Evolutionary conservation across 2,888 invertebrate species (phyloP).

Genomic region (Xylophagus ater): DNA sequence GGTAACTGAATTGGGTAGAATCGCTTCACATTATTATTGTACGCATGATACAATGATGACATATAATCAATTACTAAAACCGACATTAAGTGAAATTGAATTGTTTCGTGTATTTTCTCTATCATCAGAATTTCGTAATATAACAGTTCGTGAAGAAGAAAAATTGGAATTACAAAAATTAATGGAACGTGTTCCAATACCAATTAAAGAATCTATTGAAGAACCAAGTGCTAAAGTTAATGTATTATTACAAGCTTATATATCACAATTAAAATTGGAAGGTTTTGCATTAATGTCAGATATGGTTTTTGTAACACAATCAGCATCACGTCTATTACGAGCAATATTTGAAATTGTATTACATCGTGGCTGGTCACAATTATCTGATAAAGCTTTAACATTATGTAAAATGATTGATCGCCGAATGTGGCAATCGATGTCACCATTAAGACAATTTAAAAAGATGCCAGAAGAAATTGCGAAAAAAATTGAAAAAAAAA

Average conservation of each 20-base stretch:
- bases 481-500: constrained; percentile 96
- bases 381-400: constrained; percentile 90
- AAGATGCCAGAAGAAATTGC: constrained; percentile 96
- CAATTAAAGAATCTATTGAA: constrained; percentile 97
- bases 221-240: constrained; percentile 93
- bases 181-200: constrained; percentile 87
- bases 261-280: constrained; percentile 94
- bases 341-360: constrained; percentile 97
- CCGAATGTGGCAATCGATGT: constrained; percentile 99
- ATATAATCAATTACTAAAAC: constrained; percentile 92
- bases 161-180: constrained; percentile 92
- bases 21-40: constrained; percentile 97
- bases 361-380: constrained; percentile 87
- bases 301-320: constrained; percentile 98
- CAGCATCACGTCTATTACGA: constrained; percentile 85
- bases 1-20: constrained; percentile 90
- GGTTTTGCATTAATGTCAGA: constrained; percentile 98
- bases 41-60: constrained; percentile 94
- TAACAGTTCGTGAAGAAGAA: constrained; percentile 91
- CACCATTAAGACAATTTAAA: constrained; percentile 89
- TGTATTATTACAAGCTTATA: constrained; percentile 91
- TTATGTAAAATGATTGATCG: constrained; percentile 98
- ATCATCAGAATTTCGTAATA: constrained; percentile 91
- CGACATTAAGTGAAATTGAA: constrained; percentile 95
- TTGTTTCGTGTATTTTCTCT: constrained; percentile 95